Evolutionary conservation across 2,888 invertebrate genomes (phyloP).

Genomic region (Amphipoea oculea): DNA sequence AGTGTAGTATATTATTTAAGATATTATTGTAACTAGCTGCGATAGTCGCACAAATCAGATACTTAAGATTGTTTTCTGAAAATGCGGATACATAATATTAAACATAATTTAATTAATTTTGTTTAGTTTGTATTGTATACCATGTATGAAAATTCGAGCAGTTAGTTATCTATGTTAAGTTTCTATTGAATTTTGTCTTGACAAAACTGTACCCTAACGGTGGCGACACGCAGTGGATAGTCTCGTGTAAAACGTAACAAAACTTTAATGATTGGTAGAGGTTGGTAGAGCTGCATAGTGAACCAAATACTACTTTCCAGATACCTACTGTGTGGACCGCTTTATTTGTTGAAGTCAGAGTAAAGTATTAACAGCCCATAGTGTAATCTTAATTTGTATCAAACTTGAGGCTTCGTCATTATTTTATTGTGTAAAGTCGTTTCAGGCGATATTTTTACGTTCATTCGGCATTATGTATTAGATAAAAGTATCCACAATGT

Average conservation of each 20-base stretch:
- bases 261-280: neutral
- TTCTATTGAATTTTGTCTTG: conserved; percentile 77
- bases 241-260: neutral
- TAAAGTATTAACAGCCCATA: conserved; percentile 75
- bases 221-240: conserved; percentile 37
- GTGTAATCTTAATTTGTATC: conserved; percentile 65
- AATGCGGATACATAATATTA: conserved; percentile 44
- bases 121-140: conserved; percentile 51
- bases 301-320: conserved; percentile 30
- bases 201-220: conserved; percentile 77
- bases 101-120: conserved; percentile 39
- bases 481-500: conserved; percentile 78
- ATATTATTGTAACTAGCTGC: conserved; percentile 78
- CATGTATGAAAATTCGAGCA: conserved; percentile 18
- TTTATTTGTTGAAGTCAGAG: conserved; percentile 77
- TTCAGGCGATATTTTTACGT: conserved; percentile 66
- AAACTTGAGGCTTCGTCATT: conserved; percentile 61
- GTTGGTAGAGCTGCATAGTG: conserved; percentile 14
- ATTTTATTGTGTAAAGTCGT: conserved; percentile 56
- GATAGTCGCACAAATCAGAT: conserved; percentile 75
- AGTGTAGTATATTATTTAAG: conserved; percentile 77
- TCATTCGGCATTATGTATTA: conserved; percentile 80
- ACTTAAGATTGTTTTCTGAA: conserved; percentile 65
- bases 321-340: conserved; percentile 56
- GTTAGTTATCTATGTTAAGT: conserved; percentile 35